These are phyloP conservation scores for Thecocarcelia acutangulata DNA, from an alignment of 2,888 invertebrate genomes.

Conservation along the genomic window DNA sequence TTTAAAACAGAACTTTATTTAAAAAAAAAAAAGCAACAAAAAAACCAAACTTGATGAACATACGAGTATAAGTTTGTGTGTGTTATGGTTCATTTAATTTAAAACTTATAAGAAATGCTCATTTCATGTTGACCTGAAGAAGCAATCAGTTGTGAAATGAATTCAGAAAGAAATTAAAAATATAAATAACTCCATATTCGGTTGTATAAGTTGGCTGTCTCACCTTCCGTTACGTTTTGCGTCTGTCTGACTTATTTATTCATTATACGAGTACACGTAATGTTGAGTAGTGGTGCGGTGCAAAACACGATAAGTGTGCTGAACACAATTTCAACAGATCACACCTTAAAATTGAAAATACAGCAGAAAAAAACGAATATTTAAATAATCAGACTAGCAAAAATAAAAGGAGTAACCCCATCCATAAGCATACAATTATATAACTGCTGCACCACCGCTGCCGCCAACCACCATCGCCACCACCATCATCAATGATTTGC, in stretches of 20 bases:
- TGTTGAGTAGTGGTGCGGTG: slow-evolving; percentile 43
- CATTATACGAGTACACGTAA: too few species aligned
- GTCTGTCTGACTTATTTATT: slow-evolving; percentile 33
- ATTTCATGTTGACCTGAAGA: slow-evolving; percentile 65
- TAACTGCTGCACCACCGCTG: slow-evolving; percentile 45
- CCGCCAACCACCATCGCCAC: slow-evolving; percentile 27
- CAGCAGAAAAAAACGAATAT: slow-evolving; percentile 40
- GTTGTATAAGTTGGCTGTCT: neutral
- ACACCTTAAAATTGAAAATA: slow-evolving; percentile 64
- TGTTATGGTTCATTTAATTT: slow-evolving; percentile 61
- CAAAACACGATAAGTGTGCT: slow-evolving; percentile 69
- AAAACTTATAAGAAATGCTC: slow-evolving; percentile 53
- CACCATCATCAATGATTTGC: slow-evolving; percentile 2
- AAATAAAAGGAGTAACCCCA: slow-evolving; percentile 64
- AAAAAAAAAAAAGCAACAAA: neutral
- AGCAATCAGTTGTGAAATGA: slow-evolving; percentile 67
- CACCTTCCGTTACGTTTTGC: slow-evolving; percentile 14
- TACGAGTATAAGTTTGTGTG: slow-evolving; percentile 8
- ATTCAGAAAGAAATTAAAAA: slow-evolving; percentile 58
- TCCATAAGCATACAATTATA: slow-evolving; percentile 38
- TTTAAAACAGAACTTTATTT: slow-evolving; percentile 29
- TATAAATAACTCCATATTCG: slow-evolving; percentile 43
- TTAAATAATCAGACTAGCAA: slow-evolving; percentile 66
- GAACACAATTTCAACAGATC: slow-evolving; percentile 69
- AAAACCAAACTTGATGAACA: too few species aligned